Evolutionary conservation across 2,113 vertebrate species (phyloP).

Genomic region (Percina caprodes): DNA sequence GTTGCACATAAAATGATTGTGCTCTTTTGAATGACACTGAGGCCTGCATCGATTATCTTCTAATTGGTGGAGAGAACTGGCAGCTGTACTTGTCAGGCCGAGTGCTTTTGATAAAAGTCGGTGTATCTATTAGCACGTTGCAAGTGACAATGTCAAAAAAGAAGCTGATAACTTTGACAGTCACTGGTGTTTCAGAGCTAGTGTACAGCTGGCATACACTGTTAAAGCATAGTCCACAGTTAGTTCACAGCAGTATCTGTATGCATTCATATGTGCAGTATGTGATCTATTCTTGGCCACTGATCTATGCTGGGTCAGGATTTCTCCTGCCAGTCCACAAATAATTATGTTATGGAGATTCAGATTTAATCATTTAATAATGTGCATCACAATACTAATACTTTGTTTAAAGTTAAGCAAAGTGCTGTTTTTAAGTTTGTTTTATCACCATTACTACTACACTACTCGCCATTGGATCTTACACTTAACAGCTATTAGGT

Average conservation of each 20-base stretch:
- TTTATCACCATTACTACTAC: neutral
- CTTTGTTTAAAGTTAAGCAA: neutral
- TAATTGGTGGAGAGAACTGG: neutral
- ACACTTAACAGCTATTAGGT: too few species aligned
- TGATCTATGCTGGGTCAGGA: slow-evolving; percentile 55
- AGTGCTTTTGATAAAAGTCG: slow-evolving; percentile 23
- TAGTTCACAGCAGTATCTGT: slow-evolving; percentile 23
- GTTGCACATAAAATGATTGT: slow-evolving; percentile 48
- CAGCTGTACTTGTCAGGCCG: slow-evolving; percentile 69
- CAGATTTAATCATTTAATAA: neutral
- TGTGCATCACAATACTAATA: neutral
- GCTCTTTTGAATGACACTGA: slow-evolving; percentile 27
- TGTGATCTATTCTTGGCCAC: slow-evolving; percentile 65
- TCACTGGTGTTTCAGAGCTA: neutral
- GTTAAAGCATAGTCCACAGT: neutral
- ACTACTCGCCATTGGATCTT: too few species aligned
- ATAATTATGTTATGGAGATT: neutral
- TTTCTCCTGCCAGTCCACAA: slow-evolving; percentile 43
- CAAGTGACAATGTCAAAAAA: slow-evolving; percentile 59
- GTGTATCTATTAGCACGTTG: slow-evolving; percentile 60
- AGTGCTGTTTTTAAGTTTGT: neutral
- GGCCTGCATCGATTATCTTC: slow-evolving; percentile 3
- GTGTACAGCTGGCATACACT: neutral
- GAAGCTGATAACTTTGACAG: slow-evolving; percentile 22
- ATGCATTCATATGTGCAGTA: slow-evolving; percentile 44